Evolutionary conservation across 2,797 vertebrate species (phyloP), one percentile per base, ranked within the genome.

Genomic region (Poecilia gillii): DNA sequence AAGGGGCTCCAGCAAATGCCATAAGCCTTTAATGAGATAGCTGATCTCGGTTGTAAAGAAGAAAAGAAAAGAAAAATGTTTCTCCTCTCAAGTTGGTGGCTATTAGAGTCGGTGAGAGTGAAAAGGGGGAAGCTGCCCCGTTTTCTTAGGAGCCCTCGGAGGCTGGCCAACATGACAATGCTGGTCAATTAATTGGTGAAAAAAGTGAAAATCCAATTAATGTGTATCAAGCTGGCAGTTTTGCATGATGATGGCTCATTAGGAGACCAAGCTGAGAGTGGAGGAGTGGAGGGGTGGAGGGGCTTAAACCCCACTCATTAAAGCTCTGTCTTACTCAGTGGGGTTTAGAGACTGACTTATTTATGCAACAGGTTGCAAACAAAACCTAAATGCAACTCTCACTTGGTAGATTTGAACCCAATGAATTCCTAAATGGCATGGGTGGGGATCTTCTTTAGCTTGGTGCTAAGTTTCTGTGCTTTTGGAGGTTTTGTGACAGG

Each of bases 1-100:
- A 96, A 95, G 68, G 94, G 95, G 95, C 95, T 96, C 95, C 95
- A 97, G 97, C 96, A 97, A 97, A 97, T 97, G 97, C 96, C 95
- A 96, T 97, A 97, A 98, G 96, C 97, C 96, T 96, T 96, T 98
- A 98, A 97, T 97, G 97, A 97, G 97, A 97, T 96, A 96, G 96
- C 97, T 96, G 96, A 97, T 97, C 96, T 97, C 94, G 85, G 96
- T 96, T 84, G 89, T 92, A 88, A 84, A 90, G 88, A 90, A 71
- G 68, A 71, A 80, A 96, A 95, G 90, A 90, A 90, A 92, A 46
- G 41, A 71, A 80, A 96, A 95, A 94, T 93, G 91, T 94, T 96
- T 96, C 96, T 93, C 95, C 96, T 97, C 95, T 96, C 93, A 93
- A 94, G 95, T 96, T 94, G 92, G 88, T 75, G 90, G 94, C 95